Conservation (phyloP, 2,113 vertebrate genomes). For the Chloropsis hardwickii region DNA sequence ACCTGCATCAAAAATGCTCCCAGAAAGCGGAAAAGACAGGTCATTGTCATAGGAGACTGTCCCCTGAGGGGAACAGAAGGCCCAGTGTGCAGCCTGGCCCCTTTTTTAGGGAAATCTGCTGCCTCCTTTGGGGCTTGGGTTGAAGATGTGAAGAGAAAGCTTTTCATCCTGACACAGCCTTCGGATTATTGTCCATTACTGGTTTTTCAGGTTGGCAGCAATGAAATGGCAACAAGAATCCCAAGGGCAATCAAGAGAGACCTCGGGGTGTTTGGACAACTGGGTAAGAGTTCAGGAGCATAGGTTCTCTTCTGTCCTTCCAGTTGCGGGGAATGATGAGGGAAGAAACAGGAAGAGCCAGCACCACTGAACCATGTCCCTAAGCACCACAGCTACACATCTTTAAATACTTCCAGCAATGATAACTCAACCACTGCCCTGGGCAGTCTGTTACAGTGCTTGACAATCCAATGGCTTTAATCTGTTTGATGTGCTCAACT, state of each 20-base stretch:
- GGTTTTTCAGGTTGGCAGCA: not conserved
- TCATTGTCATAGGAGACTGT: not conserved
- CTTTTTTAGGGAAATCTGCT: not conserved
- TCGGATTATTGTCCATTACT: not conserved
- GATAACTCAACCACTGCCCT: not conserved
- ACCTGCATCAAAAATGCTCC: not conserved
- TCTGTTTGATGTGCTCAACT: not conserved
- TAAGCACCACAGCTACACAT: not conserved
- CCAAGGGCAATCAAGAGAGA: not conserved
- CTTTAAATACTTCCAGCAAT: not conserved
- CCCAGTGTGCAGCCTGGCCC: not conserved
- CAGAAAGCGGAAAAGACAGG: not conserved
- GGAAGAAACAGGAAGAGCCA: not conserved
- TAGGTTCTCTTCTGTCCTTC: not conserved
- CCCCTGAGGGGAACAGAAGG: not conserved
- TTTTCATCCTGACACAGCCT: not conserved
- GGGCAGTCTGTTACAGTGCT: not conserved
- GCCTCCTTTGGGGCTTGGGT: not conserved
- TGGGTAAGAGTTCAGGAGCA: not conserved
- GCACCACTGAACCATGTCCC: not conserved
- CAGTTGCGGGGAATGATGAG: not conserved
- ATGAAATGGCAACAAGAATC: not conserved
- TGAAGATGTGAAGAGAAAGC: not conserved
- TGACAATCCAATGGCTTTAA: not conserved
- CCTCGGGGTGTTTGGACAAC: not conserved